Percentiles rank a stretch among this genome's conserved stretches.
phyloP scores from a whole-genome alignment of 2,797 vertebrate species.

The Melanotaenia trifasciata region DNA sequence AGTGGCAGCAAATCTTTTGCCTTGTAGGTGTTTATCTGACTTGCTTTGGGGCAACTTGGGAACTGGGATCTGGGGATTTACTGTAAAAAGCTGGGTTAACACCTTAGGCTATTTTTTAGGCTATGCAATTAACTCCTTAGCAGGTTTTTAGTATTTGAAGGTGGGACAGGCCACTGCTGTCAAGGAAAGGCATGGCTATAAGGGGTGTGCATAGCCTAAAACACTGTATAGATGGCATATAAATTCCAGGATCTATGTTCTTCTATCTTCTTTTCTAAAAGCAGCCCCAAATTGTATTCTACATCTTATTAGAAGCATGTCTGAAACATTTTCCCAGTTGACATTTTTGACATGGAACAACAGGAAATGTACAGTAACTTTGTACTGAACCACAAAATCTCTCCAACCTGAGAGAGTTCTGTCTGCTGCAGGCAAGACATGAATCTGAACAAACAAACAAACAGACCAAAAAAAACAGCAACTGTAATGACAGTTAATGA shows the following conservation, averaged over 20 bases:
- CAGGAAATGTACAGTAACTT: background rate
- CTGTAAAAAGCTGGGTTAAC: background rate
- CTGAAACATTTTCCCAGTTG: background rate
- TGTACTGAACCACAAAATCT: no score
- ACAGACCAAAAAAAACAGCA: constrained; percentile 29
- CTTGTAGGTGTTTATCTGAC: no score
- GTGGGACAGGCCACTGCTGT: background rate
- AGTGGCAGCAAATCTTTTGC: no score
- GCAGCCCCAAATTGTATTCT: constrained; percentile 14
- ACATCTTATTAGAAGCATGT: background rate
- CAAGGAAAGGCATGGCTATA: background rate
- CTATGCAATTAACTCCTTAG: background rate
- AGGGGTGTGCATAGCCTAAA: background rate
- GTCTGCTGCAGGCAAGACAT: constrained; percentile 39
- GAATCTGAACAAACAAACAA: no score
- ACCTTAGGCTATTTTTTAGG: background rate
- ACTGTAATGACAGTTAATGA: constrained; percentile 41
- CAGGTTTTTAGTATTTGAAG: background rate
- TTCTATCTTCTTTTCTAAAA: no score
- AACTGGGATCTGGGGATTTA: background rate
- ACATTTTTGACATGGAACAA: background rate
- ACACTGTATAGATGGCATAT: background rate
- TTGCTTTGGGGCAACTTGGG: no score
- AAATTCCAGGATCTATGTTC: background rate
- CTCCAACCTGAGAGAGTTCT: no score